Percentiles rank a stretch among this genome's conserved stretches.
Evolutionary conservation across 2,888 invertebrate species (phyloP).

Genomic region (Cheilosia impressa): DNA sequence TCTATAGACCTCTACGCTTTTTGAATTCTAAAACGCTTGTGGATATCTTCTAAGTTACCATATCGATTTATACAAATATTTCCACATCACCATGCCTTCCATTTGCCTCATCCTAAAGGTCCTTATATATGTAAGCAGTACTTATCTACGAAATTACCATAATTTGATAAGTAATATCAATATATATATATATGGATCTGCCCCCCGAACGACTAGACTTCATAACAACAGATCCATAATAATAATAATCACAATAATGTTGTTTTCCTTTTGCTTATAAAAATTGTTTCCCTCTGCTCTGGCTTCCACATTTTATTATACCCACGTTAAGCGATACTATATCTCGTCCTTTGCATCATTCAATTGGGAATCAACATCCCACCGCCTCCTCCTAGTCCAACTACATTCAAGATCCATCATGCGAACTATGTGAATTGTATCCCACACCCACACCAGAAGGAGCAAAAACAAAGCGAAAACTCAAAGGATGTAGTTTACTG

Average conservation of each 20-base stretch:
- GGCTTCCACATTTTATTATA: conserved; percentile 7
- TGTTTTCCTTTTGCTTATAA: conserved; percentile 18
- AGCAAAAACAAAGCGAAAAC: conserved; percentile 15
- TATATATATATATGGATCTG: conserved; percentile 49
- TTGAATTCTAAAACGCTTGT: not conserved
- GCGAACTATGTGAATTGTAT: conserved; percentile 44
- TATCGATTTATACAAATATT: not conserved
- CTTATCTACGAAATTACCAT: conserved; percentile 10
- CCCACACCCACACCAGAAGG: not conserved
- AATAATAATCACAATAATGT: conserved; percentile 35
- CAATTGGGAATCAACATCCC: conserved; percentile 53
- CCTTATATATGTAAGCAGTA: conserved; percentile 1
- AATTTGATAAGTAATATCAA: conserved; percentile 59
- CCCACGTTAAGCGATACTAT: conserved; percentile 7
- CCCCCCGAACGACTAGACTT: conserved; percentile 39
- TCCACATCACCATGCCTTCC: not conserved
- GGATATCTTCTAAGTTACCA: not conserved
- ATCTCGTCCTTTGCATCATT: conserved; percentile 40
- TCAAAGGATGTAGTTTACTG: conserved; percentile 18
- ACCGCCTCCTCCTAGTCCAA: not conserved
- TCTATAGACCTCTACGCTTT: not conserved
- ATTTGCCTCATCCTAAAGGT: not conserved
- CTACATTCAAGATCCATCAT: conserved; percentile 52
- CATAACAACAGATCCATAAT: conserved; percentile 28
- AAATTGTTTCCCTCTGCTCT: not conserved